Conservation (phyloP, 1,140 invertebrate genomes). For the Penaeus indicus region DNA sequence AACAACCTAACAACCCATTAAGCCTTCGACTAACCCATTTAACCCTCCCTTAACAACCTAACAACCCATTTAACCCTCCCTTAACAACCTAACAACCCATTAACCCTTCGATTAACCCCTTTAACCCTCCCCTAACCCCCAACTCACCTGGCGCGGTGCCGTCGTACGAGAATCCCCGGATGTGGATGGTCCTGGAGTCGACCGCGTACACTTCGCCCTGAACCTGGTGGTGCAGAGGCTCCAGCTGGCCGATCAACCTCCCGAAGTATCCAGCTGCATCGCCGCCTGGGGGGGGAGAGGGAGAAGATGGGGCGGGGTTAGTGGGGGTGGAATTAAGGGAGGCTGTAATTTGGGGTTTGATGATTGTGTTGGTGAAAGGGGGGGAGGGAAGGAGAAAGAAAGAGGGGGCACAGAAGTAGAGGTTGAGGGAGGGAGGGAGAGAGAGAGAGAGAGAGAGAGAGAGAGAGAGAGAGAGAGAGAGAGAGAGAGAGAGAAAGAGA, state of each 20-base stretch:
- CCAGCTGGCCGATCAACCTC: constrained; percentile 81
- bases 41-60: no score
- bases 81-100: no score
- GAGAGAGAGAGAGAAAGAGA: no score
- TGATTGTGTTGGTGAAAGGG: not conserved
- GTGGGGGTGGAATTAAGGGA: not conserved
- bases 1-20: not conserved
- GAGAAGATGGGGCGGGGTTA: not conserved
- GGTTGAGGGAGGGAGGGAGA: no score
- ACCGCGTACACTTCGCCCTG: constrained; percentile 89
- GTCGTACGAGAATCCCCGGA: constrained; percentile 90
- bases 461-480: no score
- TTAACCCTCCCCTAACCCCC: no score
- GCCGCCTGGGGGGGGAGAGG: constrained; percentile 25
- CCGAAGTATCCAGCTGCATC: constrained; percentile 77
- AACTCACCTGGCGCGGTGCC: constrained; percentile 86
- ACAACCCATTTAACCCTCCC: no score
- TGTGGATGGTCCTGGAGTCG: constrained; percentile 86
- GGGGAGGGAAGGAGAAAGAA: not conserved
- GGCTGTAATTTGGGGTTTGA: not conserved
- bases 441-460: no score
- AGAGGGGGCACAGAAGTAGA: no score
- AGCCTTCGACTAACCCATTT: not conserved
- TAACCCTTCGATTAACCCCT: no score
- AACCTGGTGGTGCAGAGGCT: constrained; percentile 83